Conservation (phyloP, 2,888 invertebrate genomes). For the Xestia xanthographa region DNA sequence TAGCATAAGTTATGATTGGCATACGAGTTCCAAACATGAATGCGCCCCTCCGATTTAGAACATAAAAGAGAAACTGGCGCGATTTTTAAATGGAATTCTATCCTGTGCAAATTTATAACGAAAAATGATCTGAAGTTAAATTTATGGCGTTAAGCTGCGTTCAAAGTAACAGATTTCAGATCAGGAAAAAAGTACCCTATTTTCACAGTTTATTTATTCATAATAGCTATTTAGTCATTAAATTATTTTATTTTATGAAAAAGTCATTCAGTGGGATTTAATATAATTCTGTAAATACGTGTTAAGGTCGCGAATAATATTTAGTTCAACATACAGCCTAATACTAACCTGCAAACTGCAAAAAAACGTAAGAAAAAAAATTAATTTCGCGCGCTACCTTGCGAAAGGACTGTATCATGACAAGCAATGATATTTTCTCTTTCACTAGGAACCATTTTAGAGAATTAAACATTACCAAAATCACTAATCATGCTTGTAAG, state of each 20-base stretch:
- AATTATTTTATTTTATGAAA: no score
- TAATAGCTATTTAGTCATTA: no score
- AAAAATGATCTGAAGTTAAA: neutral
- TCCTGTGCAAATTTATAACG: constrained; percentile 12
- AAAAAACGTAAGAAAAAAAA: no score
- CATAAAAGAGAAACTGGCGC: constrained; percentile 57
- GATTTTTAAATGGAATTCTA: constrained; percentile 34
- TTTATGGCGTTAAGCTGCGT: neutral
- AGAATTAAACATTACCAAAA: neutral
- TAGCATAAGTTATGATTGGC: constrained; percentile 64
- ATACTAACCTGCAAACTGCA: no score
- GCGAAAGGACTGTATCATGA: no score
- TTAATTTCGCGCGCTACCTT: no score
- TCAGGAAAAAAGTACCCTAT: neutral
- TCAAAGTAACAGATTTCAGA: neutral
- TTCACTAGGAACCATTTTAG: neutral
- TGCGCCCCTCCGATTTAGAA: constrained; percentile 61
- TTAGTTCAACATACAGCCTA: no score
- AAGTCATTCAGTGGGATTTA: no score
- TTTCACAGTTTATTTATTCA: no score
- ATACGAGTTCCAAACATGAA: constrained; percentile 61
- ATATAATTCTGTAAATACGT: no score
- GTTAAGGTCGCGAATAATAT: no score
- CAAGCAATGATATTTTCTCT: neutral
- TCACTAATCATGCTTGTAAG: neutral